Base-by-base conservation (phyloP, 2,113 vertebrate genomes). In the Colaptes auratus region DNA sequence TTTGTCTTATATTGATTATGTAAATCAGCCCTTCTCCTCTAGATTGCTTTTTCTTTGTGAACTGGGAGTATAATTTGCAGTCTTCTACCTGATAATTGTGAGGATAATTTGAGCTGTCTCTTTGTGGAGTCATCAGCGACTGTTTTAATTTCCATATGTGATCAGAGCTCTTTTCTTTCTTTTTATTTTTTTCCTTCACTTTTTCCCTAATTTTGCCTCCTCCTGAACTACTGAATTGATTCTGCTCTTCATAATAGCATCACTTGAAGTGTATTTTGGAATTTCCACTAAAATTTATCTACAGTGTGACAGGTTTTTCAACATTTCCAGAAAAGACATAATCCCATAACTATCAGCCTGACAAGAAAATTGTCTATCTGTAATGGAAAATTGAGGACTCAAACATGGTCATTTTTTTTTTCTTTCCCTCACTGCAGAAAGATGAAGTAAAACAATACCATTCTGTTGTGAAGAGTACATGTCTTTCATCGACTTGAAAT, bases 11-110 rank as follows among this genome's bases (percentile, higher is more conserved):
- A 97, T 98, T 97, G 96, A 92, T 95, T 97, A 97, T 97, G 97
- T 96, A 98, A 98, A 98, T 97, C 87, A 97, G 89, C 90, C 93
- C 80, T 96, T 97, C 94, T 97, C 83, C 89, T 90, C 93, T 92
- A 93, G 92, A 97, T 97, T 97, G 97, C 97, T 97, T 98, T 97
- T 97, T 96, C 97, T 98, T 96, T 98, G 97, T 97, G 97, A 97
- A 93, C 83, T 16, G 89, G 88, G 76, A 97, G 86, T 61, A 92
- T 92, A 97, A 97, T 97, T 98, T 96, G 93, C 92, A 90, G 83
- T 93, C 75, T 95, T 97, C 90, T 96, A 95, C 95, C 92, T 96
- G 93, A 85, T 94, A 96, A 97, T 82, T 96, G 94, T 86, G 86
- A 97, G 88, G 92, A 92, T 97, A 97, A 98, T 98, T 97, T 96